phyloP scores from a whole-genome alignment of 2,797 vertebrate species.

The Enteromius mattozi region DNA sequence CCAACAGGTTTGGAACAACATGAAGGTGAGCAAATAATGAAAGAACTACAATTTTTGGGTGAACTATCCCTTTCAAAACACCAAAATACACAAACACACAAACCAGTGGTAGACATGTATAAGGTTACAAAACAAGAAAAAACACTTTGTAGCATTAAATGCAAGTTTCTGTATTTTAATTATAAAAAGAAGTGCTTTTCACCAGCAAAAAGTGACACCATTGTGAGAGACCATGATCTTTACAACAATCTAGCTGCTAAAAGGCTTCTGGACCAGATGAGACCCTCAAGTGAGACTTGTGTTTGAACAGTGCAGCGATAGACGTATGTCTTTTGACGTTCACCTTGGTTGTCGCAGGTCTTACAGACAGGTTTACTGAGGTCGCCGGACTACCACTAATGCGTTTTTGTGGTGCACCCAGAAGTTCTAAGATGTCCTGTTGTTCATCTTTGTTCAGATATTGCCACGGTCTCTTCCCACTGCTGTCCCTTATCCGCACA shows the following conservation, averaged over 20 bases:
- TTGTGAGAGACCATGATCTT: neutral
- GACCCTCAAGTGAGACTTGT: constrained; percentile 67
- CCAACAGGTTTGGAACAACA: neutral
- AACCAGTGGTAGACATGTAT: neutral
- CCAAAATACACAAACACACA: neutral
- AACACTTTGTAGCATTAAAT: neutral
- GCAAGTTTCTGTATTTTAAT: neutral
- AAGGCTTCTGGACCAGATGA: constrained; percentile 51
- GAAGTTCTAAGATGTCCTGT: constrained; percentile 81
- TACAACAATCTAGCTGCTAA: neutral
- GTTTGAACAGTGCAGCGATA: constrained; percentile 77
- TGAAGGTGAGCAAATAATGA: neutral
- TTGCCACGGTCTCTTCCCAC: constrained; percentile 90
- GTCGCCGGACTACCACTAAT: neutral
- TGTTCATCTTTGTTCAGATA: constrained; percentile 78
- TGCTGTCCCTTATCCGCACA: constrained; percentile 82
- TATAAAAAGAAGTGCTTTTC: neutral
- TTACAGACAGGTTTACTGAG: constrained; percentile 42
- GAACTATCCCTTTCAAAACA: neutral
- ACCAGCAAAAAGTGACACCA: constrained; percentile 14
- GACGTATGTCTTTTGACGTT: constrained; percentile 76
- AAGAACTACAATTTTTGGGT: neutral
- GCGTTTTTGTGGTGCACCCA: constrained; percentile 77
- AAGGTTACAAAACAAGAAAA: neutral
- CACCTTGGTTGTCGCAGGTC: neutral